phyloP scores from a whole-genome alignment of 53 echinoderm and acorn worm genomes.

The Zoroaster sp. region DNA sequence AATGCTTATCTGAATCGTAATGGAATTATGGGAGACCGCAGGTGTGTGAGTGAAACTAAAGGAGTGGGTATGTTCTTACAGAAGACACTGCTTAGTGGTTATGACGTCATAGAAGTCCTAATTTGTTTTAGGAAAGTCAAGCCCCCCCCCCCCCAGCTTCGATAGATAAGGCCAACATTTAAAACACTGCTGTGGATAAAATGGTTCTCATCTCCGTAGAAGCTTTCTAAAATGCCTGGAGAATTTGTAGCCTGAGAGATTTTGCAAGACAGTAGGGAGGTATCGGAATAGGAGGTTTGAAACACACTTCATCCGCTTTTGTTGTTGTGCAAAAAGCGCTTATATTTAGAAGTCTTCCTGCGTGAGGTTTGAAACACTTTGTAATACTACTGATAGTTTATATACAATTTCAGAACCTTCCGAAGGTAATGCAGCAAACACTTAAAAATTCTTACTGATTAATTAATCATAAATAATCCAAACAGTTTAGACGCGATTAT shows the following conservation, averaged over 20 bases:
- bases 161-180: neutral
- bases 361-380: no score
- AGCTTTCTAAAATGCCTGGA: neutral
- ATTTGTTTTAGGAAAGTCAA: neutral
- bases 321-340: no score
- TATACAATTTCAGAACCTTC: no score
- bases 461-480: no score
- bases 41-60: neutral
- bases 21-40: neutral
- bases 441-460: no score
- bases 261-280: neutral
- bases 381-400: no score
- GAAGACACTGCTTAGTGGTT: neutral
- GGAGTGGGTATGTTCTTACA: neutral
- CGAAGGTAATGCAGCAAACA: no score
- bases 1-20: neutral
- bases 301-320: no score
- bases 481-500: no score
- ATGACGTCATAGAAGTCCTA: constrained; percentile 19
- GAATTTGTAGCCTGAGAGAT: neutral
- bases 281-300: no score
- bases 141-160: neutral
- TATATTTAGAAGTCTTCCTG: no score
- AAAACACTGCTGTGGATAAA: neutral
- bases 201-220: neutral